A percentile compares a stretch with the other conserved stretches of the same genome.
Evolutionary conservation across 2,888 invertebrate species (phyloP).

Genomic region (Drosophila peninsularis): DNA sequence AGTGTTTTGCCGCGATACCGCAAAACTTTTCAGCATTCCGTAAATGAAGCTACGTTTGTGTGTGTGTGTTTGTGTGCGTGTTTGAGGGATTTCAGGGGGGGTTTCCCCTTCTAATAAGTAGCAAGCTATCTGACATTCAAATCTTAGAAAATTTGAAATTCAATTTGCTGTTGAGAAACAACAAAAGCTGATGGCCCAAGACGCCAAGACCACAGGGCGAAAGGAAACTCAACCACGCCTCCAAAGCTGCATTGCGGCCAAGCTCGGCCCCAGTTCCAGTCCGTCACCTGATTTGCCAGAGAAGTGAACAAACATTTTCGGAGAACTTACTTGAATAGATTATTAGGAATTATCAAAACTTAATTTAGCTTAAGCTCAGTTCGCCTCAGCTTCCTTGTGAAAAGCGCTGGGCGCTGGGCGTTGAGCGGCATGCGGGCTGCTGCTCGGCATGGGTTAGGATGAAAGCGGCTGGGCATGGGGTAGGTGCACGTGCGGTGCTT

Average conservation of each 20-base stretch:
- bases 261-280: constrained; percentile 12
- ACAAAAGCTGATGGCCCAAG: constrained; percentile 48
- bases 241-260: constrained; percentile 15
- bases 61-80: constrained; percentile 1
- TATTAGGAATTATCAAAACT: constrained; percentile 82
- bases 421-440: constrained; percentile 54
- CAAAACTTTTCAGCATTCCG: constrained; percentile 62
- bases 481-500: constrained; percentile 26
- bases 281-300: constrained; percentile 52
- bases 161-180: constrained; percentile 69
- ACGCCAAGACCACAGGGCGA: constrained; percentile 26
- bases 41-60: constrained; percentile 50
- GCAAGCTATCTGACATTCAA: constrained; percentile 60
- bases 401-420: constrained; percentile 21
- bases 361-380: constrained; percentile 74
- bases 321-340: constrained; percentile 80
- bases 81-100: constrained; percentile 11
- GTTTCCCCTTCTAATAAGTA: constrained; percentile 56
- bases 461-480: background rate
- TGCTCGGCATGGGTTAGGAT: background rate
- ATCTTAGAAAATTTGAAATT: constrained; percentile 75
- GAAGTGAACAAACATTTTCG: constrained; percentile 75
- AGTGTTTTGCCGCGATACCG: constrained; percentile 39
- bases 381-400: constrained; percentile 35
- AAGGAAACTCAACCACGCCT: constrained; percentile 8